These are phyloP conservation scores for Vesta saturnalis DNA, from an alignment of 2,888 invertebrate species.

Conservation along the genomic window DNA sequence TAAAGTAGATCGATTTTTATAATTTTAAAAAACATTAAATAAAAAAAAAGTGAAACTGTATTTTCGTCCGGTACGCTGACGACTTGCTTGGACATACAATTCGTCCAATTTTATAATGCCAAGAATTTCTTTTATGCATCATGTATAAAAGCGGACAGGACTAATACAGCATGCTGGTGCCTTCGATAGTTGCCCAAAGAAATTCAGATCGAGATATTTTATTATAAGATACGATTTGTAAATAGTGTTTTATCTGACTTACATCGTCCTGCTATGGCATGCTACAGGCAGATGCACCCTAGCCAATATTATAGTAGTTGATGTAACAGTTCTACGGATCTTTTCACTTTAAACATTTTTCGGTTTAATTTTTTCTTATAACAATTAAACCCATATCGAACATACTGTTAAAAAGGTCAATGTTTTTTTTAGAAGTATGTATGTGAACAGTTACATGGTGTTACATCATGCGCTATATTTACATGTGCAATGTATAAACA, in stretches of 20 bases:
- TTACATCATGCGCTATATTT: too few species aligned
- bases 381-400: too few species aligned
- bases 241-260: slow-evolving; percentile 17
- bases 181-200: slow-evolving; percentile 31
- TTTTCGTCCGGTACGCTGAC: slow-evolving; percentile 30
- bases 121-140: background rate
- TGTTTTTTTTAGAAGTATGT: too few species aligned
- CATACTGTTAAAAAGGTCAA: too few species aligned
- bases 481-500: too few species aligned
- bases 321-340: slow-evolving; percentile 34
- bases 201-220: background rate
- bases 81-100: slow-evolving; percentile 35
- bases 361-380: too few species aligned
- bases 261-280: slow-evolving; percentile 33
- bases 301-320: slow-evolving; percentile 43
- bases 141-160: slow-evolving; percentile 25
- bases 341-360: slow-evolving; percentile 15
- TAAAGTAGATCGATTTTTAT: background rate
- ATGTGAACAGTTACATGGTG: too few species aligned
- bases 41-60: slow-evolving; percentile 31
- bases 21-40: background rate
- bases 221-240: background rate
- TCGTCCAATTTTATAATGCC: slow-evolving; percentile 16
- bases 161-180: slow-evolving; percentile 42
- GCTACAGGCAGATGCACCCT: slow-evolving; percentile 43